Evolutionary conservation across 2,113 vertebrate species (phyloP).

Genomic region (Crotalus viridis): DNA sequence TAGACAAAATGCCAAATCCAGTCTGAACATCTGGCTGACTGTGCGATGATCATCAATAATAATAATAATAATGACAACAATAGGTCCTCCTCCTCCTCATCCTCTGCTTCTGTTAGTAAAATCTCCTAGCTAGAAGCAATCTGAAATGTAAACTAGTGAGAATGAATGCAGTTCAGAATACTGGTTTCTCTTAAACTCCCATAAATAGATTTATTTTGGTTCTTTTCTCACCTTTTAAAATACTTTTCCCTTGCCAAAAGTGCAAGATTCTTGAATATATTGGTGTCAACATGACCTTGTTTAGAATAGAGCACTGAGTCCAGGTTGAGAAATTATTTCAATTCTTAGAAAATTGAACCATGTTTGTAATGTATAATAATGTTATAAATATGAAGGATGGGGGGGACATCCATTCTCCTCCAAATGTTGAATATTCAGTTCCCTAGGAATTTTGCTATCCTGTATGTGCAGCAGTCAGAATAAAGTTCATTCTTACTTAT

Average conservation of each 20-base stretch:
- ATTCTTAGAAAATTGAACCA: background rate
- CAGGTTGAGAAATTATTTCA: background rate
- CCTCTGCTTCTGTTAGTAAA: constrained; percentile 2
- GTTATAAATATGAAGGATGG: background rate
- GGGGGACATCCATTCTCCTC: background rate
- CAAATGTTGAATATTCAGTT: background rate
- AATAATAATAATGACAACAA: background rate
- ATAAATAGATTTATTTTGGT: background rate
- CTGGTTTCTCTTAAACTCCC: constrained; percentile 13
- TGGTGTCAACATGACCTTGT: constrained; percentile 1
- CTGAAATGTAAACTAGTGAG: constrained; percentile 34
- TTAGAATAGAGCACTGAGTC: background rate
- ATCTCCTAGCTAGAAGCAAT: constrained; percentile 20
- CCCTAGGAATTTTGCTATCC: background rate
- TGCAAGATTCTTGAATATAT: constrained; percentile 22
- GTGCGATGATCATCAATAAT: too few relatives aligned
- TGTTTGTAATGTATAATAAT: background rate
- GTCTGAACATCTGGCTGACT: too few relatives aligned
- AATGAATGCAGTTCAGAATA: constrained; percentile 21
- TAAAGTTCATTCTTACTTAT: too few relatives aligned
- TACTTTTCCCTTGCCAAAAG: background rate
- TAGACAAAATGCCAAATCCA: too few relatives aligned
- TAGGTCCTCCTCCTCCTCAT: background rate
- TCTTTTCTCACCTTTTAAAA: background rate
- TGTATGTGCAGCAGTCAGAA: background rate